Base-by-base conservation (phyloP, 1,140 invertebrate genomes). In the Cyrtorhinus lividipennis region DNA sequence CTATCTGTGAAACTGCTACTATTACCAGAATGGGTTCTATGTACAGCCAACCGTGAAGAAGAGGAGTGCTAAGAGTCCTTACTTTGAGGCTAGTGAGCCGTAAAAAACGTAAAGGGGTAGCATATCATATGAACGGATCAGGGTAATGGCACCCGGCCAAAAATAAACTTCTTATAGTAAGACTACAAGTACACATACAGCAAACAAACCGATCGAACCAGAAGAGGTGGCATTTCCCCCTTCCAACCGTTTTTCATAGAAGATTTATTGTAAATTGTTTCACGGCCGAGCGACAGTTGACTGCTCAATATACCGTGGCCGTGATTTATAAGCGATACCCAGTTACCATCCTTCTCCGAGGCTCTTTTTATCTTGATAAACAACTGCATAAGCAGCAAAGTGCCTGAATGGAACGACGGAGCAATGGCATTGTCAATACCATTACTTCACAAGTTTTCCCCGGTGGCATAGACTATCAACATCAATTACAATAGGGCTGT, bases 241-340 rank as follows among this genome's bases (percentile, higher is more conserved):
- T n/a, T 44, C 38, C 38, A 10, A 8, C n/a, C n/a, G 8, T 44
- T 44, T 44, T 44, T 44, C n/a, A 44, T 44, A n/a, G 38, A n/a
- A 53, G 48, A 53, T 53, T 53, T 53, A 53, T 53, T 53, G 48
- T 53, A 53, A 53, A 53, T 53, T 53, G 48, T 53, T 53, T 53
- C 48, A 53, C 48, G 48, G 8, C 48, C 48, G 48, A 53, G 18
- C 8, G 48, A 53, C 48, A 53, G 48, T 53, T 53, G 48, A 53
- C 48, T 53, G 48, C 48, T 53, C 48, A 53, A 53, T 53, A 53
- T 53, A 53, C 20, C 12, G 48, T 10, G 18, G 3, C 48, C 12
- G 48, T 15, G 48, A 53, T 53, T 53, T 53, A 53, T 20, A 22
- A 15, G 5, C 48, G 5, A n/a, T 10, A 53, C 20, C 20, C 48